Conservation (phyloP, 2,797 vertebrate genomes). For the Buphagus erythrorhynchus region DNA sequence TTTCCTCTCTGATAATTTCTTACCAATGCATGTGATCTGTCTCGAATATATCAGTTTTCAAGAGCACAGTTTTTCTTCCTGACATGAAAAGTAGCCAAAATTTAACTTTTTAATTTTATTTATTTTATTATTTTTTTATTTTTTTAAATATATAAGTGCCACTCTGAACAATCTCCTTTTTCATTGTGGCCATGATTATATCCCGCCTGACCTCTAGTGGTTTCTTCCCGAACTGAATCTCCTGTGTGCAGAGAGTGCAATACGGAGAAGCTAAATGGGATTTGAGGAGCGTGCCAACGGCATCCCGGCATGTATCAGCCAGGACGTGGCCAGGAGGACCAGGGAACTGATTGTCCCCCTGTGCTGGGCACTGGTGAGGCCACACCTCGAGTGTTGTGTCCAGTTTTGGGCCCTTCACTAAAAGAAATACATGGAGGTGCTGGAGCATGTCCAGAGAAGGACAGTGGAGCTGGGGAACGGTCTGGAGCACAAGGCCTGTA, state of each 20-base stretch:
- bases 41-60: not conserved
- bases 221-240: not conserved
- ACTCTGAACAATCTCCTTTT: too few species aligned
- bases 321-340: not conserved
- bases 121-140: not conserved
- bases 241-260: fast-evolving
- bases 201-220: conserved; percentile 64
- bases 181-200: not conserved
- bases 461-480: too few species aligned
- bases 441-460: not conserved
- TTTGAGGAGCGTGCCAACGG: not conserved
- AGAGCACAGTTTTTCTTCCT: not conserved
- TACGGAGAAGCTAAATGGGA: not conserved
- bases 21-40: not conserved
- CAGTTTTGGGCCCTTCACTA: not conserved
- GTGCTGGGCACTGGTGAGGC: not conserved
- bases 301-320: fast-evolving
- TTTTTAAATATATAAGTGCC: not conserved
- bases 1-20: not conserved
- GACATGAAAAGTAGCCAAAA: not conserved
- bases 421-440: not conserved
- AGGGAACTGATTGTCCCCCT: not conserved
- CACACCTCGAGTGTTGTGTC: not conserved
- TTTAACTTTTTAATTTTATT: not conserved
- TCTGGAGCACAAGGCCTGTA: not conserved